These are phyloP conservation scores for Anguilla megastoma DNA, from an alignment of 2,797 vertebrate species.

Conservation along the genomic window DNA sequence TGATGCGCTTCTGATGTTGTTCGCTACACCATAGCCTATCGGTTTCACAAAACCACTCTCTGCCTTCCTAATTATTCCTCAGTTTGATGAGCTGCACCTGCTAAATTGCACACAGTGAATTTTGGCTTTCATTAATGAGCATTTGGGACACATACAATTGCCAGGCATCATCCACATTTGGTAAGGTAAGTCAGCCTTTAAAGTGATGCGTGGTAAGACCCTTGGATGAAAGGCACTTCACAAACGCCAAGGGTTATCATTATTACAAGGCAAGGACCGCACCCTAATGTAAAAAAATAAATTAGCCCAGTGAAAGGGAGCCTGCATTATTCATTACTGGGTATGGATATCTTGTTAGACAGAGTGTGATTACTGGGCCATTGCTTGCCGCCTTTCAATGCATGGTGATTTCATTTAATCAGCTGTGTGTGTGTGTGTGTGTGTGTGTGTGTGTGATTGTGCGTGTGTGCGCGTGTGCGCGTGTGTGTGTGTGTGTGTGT, in stretches of 20 bases:
- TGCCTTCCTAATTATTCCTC: background rate
- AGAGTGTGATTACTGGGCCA: slow-evolving; percentile 56
- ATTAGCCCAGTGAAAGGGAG: slow-evolving; percentile 44
- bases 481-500: too few species aligned
- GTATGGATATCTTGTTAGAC: slow-evolving; percentile 40
- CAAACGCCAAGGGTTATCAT: slow-evolving; percentile 11
- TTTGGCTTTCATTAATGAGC: background rate
- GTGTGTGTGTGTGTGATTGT: slow-evolving; percentile 27
- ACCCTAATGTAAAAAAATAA: slow-evolving; percentile 58
- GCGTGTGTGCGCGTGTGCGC: slow-evolving; percentile 39
- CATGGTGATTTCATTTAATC: slow-evolving; percentile 29
- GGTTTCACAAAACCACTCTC: background rate
- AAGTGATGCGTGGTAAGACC: slow-evolving; percentile 23
- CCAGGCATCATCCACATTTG: background rate
- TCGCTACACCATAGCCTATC: background rate
- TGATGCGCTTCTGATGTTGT: background rate
- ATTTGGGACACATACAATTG: background rate
- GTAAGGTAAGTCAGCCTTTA: background rate
- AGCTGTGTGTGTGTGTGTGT: slow-evolving; percentile 23
- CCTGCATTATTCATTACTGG: slow-evolving; percentile 46
- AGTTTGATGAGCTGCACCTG: background rate
- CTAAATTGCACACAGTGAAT: background rate
- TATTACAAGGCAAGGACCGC: slow-evolving; percentile 35
- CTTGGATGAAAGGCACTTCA: slow-evolving; percentile 19
- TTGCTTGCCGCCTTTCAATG: slow-evolving; percentile 32